Percentiles rank a stretch among this genome's conserved stretches.
Evolutionary conservation across 2,113 vertebrate genomes (phyloP).

Genomic region (Triplophysa siluroides): DNA sequence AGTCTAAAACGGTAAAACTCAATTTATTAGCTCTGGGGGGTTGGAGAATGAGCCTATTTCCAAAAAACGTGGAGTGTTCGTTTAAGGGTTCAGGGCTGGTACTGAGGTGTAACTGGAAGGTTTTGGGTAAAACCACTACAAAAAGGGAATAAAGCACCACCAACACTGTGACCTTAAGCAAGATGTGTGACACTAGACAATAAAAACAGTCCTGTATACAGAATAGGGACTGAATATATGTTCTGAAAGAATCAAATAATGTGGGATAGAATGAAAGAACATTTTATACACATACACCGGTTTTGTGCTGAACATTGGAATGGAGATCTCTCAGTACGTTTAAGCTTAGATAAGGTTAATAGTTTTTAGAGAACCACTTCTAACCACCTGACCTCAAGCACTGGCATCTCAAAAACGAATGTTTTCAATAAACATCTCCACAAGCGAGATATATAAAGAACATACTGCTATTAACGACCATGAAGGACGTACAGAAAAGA

Average conservation of each 20-base stretch:
- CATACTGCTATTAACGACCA: not conserved
- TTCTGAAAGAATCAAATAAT: too few relatives aligned
- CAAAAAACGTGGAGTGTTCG: too few relatives aligned
- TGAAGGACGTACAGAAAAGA: not conserved
- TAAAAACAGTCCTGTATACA: not conserved
- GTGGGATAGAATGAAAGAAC: not conserved
- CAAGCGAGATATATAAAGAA: conserved; percentile 20
- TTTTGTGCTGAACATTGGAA: not conserved
- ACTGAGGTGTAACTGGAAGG: too few relatives aligned
- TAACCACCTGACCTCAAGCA: conserved; percentile 2
- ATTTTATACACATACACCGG: not conserved
- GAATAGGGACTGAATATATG: too few relatives aligned
- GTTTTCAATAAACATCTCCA: conserved; percentile 28
- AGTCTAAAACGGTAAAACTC: too few relatives aligned
- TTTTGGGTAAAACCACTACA: too few relatives aligned
- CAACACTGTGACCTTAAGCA: too few relatives aligned
- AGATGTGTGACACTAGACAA: not conserved
- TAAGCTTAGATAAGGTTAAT: not conserved
- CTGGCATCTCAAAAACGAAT: not conserved
- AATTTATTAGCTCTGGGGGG: too few relatives aligned
- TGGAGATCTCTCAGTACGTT: not conserved
- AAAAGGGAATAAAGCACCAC: too few relatives aligned
- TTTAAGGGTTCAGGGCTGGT: too few relatives aligned
- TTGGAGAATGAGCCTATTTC: too few relatives aligned
- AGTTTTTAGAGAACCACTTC: not conserved